Conservation (phyloP, 2,888 invertebrate species). For the Elysia crispata region DNA sequence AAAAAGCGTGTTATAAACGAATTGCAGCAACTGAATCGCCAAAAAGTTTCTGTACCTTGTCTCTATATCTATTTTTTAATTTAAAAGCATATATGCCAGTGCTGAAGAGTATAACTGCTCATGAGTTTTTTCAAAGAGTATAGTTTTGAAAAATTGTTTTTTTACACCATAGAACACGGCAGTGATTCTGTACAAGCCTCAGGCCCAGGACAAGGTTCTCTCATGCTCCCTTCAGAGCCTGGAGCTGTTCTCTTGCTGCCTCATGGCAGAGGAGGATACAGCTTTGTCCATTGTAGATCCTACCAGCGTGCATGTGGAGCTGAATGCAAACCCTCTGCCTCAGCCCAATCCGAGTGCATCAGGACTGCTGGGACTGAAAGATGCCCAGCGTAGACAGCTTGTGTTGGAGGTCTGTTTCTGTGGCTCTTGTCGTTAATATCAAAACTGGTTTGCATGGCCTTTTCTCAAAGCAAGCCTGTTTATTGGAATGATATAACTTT, state of each 20-base stretch:
- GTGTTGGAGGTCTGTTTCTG: slow-evolving; percentile 68
- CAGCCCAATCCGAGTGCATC: slow-evolving; percentile 60
- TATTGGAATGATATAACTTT: too few species aligned
- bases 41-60: too few species aligned
- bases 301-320: slow-evolving; percentile 83
- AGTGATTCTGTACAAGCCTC: slow-evolving; percentile 87
- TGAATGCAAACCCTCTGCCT: slow-evolving; percentile 71
- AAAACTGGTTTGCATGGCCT: too few species aligned
- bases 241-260: slow-evolving; percentile 94
- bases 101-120: too few species aligned
- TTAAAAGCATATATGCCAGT: too few species aligned
- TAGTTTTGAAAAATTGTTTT: too few species aligned
- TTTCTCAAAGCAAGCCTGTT: too few species aligned
- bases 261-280: slow-evolving; percentile 94
- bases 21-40: too few species aligned
- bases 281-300: slow-evolving; percentile 96
- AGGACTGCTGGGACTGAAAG: slow-evolving; percentile 69
- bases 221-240: slow-evolving; percentile 91
- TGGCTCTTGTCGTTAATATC: too few species aligned
- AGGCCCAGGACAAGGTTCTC: slow-evolving; percentile 85
- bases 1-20: too few species aligned
- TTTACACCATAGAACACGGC: slow-evolving; percentile 88
- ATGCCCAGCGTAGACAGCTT: slow-evolving; percentile 66
- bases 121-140: too few species aligned
- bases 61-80: too few species aligned